Base-by-base conservation (phyloP, 1,140 invertebrate genomes). In the Drosophila willistoni region DNA sequence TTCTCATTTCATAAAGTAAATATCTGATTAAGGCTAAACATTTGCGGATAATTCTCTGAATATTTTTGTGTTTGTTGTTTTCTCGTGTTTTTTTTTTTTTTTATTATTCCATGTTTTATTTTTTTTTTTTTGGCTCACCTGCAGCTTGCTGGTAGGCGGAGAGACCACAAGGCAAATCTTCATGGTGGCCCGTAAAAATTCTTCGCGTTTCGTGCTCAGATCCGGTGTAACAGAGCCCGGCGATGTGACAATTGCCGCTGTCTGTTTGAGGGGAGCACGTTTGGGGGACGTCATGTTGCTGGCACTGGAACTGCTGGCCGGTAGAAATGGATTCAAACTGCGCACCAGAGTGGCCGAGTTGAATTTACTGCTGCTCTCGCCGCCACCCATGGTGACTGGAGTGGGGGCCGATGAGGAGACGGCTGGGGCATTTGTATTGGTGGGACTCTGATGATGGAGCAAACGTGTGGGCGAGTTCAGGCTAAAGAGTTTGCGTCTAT, bases 161-260 rank as follows among this genome's bases (percentile, higher is more conserved):
- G 91, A 92, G 5, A 92, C 91, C 42, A 92, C 91, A 69, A 92
- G 66, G 65, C 91, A 92, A 70, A 92, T 92, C 76, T 92, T 92
- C 91, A 92, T 92, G 39, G 91, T 92, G 14, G 91, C 91, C 22
- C 91, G 90, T 25, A 92, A 71, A 64, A 94, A 94, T 78, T 94
- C 93, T 66, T 94, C 93, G 17, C 93, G 90, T 60, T 92, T 93
- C 22, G 92, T 78, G 57, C 90, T 89, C n/a, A 92, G 60, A 60
- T 91, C 90, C 19, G 81, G 72, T 13, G 86, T 86, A 66, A 89
- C 59, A 6, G 81, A 68, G 17, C 77, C 73, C 4, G 81, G 74
- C 51, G 83, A 83, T 5, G 72, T 87, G 36, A 82, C 71, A 12
- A 51, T 51, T 17, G 44, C 44, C 44, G 73, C 80, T 54, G 80